Base-by-base conservation (phyloP, 2,888 invertebrate genomes). In the Oxytorus armatus region DNA sequence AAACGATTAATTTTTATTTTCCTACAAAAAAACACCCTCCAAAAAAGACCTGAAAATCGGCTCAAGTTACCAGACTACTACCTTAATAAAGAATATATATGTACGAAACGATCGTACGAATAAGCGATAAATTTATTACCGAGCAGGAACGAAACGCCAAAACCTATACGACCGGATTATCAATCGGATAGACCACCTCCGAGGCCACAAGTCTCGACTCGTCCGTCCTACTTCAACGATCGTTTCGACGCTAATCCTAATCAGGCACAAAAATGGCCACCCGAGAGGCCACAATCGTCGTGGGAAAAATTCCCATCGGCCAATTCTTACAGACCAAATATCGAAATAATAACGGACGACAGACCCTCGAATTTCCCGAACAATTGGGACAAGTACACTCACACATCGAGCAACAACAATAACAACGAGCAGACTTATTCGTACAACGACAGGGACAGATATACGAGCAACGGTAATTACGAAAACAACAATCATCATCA, bases 291-390 rank as follows among this genome's bases (percentile, higher is more conserved):
- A 0, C 49, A 66, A 21, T 83, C 84, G 5, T 90, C 92, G 3
- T 92, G 92, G 92, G 90, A 92, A 79, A 90, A 91, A 63, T 88
- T 89, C 65, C 84, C 88, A 33, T 83, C 86, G 0, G 21, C 61
- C 11, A 89, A 91, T 49, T 83, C 88, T 3, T 88, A 91, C 49
- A 88, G 88, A 23, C 90, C 91, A 0, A 85, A 73, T 73, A 88
- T 85, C 76, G 93, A 93, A 36, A 93, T 94, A 57, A 93, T 94
- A 79, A 94, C 94, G 0, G 94, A 94, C 84, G 93, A 93, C 49
- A 89, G 92, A 65, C 93, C 94, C 0, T 89, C 94, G 0, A 93
- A 94, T 85, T 94, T 94, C 82, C 94, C 94, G 1, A 88, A 77
- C 65, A 82, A 73, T 77, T 92, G 89, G 91, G 89, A 91, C 73